Base-by-base conservation (phyloP, 2,113 vertebrate species). In the Sceloporus undulatus region DNA sequence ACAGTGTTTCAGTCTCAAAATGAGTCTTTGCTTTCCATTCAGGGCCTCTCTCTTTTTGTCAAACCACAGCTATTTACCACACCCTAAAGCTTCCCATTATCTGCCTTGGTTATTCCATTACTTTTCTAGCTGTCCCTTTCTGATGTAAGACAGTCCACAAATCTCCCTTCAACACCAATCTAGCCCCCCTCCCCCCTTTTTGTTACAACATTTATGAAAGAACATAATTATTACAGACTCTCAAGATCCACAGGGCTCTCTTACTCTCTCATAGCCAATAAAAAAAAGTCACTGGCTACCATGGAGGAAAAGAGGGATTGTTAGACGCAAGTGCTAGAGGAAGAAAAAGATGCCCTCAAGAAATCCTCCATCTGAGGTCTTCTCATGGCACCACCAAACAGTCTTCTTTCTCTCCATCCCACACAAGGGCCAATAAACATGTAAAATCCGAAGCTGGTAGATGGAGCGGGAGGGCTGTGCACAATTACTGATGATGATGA, bases 401-500 rank as follows among this genome's bases (percentile, higher is more conserved):
- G 82, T 88, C 88, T 90, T 89, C 65, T 86, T 0, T 0, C 91
- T 85, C 90, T 93, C 90, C 87, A 40, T 76, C 79, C 73, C 88
- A 66, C 40, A 5, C 34, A 80, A 90, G 90, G 90, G 1, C 93
- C 91, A 90, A 21, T 1, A 90, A 89, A 93, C 87, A 88, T 0
- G 84, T 94, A 91, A 93, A 1, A 25, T 91, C 91, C 3, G 2
- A 93, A 94, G 94, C 94, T 89, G 92, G 91, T 86, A 56, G 94
- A 90, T 38, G 92, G 92, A 90, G 92, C 88, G 91, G 91, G 90
- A 93, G 89, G 90, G 89, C 92, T 93, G 92, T 95, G 96, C 90
- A 95, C 92, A 95, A 92, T 93, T 95, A 95, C 84, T 93, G 92
- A 94, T 94, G 96, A 87, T 84, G 88, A 95, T 74, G 62, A 80